Percentiles rank a stretch among this genome's conserved stretches.
Conservation (phyloP, 1,140 invertebrate species). For the Stegodyphus dumicola region DNA sequence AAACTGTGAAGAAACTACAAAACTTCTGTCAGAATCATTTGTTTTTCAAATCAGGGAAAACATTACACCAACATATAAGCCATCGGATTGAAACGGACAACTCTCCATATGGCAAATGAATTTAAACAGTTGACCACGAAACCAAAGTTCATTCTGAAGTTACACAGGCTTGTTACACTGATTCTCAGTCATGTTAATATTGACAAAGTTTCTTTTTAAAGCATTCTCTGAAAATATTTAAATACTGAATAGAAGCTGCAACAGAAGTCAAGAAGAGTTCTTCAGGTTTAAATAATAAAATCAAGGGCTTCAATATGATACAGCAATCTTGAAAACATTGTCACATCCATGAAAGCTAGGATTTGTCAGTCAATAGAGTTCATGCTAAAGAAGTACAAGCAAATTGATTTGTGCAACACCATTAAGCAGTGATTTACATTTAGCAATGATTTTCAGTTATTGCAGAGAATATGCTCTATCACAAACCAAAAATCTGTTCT, state of each 20-base stretch:
- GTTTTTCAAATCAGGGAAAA: not conserved
- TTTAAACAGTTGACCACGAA: constrained; percentile 8
- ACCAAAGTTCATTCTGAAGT: constrained; percentile 1
- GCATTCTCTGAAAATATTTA: not conserved
- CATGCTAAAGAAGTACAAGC: constrained; percentile 21
- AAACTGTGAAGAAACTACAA: too few relatives aligned
- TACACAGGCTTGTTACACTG: not conserved
- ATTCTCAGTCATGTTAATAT: not conserved
- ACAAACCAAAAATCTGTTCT: not conserved
- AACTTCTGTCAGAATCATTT: not conserved
- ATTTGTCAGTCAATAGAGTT: constrained; percentile 33
- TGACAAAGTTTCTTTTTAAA: not conserved
- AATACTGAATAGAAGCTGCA: not conserved
- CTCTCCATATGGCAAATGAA: constrained; percentile 49
- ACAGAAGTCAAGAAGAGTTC: not conserved
- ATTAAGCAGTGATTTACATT: constrained; percentile 52
- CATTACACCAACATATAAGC: constrained; percentile 14
- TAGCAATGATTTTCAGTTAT: constrained; percentile 21
- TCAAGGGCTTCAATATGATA: not conserved
- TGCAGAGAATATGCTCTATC: constrained; percentile 27
- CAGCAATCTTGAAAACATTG: not conserved
- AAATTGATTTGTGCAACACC: constrained; percentile 50
- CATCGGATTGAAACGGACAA: constrained; percentile 51
- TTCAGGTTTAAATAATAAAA: not conserved
- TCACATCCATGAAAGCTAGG: constrained; percentile 15